Evolutionary conservation across 2,113 vertebrate genomes (phyloP).

Genomic region (Gopherus flavomarginatus): DNA sequence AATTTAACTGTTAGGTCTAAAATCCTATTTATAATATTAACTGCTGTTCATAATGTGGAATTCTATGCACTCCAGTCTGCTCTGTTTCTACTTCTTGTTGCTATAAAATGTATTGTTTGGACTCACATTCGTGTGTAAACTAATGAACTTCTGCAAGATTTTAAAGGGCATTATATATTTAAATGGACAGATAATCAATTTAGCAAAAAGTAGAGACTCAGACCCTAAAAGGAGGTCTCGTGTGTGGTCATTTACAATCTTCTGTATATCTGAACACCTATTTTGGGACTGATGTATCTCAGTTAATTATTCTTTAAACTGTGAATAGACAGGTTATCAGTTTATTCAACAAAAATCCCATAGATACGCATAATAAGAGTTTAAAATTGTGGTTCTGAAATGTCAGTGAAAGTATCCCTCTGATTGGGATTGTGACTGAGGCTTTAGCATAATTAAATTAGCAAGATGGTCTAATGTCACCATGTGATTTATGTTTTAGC

Average conservation of each 20-base stretch:
- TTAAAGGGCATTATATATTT: not conserved
- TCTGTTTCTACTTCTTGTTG: not conserved
- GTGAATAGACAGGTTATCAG: not conserved
- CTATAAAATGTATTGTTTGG: not conserved
- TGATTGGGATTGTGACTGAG: not conserved
- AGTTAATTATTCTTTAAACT: not conserved
- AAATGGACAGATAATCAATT: not conserved
- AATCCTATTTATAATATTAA: not conserved
- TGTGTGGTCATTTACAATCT: not conserved
- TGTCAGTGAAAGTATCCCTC: not conserved
- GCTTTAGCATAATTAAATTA: not conserved
- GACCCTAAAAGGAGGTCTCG: not conserved
- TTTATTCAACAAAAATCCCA: not conserved
- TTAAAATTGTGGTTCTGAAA: not conserved
- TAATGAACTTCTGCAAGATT: not conserved
- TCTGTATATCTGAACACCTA: not conserved
- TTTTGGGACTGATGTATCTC: not conserved
- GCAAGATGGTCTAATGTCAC: not conserved
- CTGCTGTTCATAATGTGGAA: not conserved
- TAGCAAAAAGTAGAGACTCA: not conserved
- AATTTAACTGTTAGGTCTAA: not conserved
- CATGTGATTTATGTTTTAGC: not conserved
- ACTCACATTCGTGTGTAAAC: not conserved
- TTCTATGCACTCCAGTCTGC: not conserved
- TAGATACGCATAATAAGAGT: not conserved